phyloP scores from a whole-genome alignment of 2,113 vertebrate genomes.

The Nannobrachium achirus region DNA sequence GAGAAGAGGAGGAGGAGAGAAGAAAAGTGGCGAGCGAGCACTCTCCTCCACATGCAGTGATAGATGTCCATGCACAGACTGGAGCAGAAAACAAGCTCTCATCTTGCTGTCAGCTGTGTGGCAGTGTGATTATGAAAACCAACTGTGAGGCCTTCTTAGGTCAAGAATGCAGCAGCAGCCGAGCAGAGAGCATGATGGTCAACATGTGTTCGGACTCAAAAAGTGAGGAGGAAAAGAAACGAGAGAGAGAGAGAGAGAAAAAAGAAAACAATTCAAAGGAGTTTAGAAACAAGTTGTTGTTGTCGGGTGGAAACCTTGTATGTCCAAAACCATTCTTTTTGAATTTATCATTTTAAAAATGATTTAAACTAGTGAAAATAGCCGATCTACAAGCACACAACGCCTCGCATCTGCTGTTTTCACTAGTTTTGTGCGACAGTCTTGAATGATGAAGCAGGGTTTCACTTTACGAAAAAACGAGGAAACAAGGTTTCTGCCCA shows the following conservation, averaged over 20 bases:
- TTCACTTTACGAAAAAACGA: no score
- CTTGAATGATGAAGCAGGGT: no score
- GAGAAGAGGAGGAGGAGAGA: no score
- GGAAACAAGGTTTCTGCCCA: no score
- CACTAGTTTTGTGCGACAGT: no score
- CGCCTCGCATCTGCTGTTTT: no score
- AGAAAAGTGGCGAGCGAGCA: neutral
- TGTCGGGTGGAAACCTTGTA: no score
- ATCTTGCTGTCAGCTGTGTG: conserved; percentile 67
- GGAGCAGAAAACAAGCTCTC: conserved; percentile 37
- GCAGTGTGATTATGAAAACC: conserved; percentile 70
- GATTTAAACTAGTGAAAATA: no score
- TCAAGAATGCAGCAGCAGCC: conserved; percentile 68
- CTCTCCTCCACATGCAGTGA: conserved; percentile 13
- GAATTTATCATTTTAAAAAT: no score
- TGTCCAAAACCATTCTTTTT: no score
- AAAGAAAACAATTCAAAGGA: conserved; percentile 43
- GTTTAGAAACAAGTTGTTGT: conserved; percentile 39
- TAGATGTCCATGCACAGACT: conserved; percentile 23
- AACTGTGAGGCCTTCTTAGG: conserved; percentile 72
- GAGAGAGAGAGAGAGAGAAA: conserved; percentile 6
- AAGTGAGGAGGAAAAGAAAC: neutral
- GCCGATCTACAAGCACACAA: no score
- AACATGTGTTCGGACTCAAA: conserved; percentile 68
- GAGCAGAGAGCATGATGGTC: conserved; percentile 64